Conservation (phyloP, 2,113 vertebrate species). For the Ochotona princeps region DNA sequence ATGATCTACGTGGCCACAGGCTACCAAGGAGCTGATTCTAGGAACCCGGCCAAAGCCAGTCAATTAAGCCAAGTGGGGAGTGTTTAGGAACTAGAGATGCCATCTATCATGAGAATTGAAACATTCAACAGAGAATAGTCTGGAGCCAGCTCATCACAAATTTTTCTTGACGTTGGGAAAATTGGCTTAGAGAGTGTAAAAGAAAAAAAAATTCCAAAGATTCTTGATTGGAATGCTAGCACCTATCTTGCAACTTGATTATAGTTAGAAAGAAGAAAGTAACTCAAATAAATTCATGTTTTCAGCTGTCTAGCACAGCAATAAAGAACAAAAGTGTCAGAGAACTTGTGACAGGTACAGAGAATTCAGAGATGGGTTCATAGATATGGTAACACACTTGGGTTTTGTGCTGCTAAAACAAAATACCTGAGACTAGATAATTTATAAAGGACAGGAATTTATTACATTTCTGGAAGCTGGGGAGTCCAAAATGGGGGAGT, state of each 20-base stretch:
- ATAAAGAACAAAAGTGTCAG: conserved; percentile 5
- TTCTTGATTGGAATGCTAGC: conserved; percentile 79
- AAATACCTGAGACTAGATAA: too few relatives aligned
- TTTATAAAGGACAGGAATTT: too few relatives aligned
- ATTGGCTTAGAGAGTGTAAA: conserved; percentile 69
- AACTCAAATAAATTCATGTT: not conserved
- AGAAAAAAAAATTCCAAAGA: conserved; percentile 63
- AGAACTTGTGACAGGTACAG: not conserved
- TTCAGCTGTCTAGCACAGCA: not conserved
- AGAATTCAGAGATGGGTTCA: not conserved
- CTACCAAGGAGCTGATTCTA: conserved; percentile 80
- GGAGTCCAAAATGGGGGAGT: too few relatives aligned
- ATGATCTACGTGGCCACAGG: conserved; percentile 68
- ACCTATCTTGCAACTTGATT: conserved; percentile 31
- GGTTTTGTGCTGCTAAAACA: too few relatives aligned
- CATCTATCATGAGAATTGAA: conserved; percentile 77
- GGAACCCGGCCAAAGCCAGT: conserved; percentile 84
- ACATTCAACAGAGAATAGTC: conserved; percentile 55
- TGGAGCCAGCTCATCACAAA: conserved; percentile 54
- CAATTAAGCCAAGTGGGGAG: conserved; percentile 83
- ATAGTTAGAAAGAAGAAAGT: conserved; percentile 47
- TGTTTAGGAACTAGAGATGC: conserved; percentile 81
- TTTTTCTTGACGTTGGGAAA: conserved; percentile 72
- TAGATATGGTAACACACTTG: not conserved
- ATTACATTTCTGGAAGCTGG: too few relatives aligned